phyloP scores from a whole-genome alignment of 2,888 invertebrate species.

The Euphydryas editha region DNA sequence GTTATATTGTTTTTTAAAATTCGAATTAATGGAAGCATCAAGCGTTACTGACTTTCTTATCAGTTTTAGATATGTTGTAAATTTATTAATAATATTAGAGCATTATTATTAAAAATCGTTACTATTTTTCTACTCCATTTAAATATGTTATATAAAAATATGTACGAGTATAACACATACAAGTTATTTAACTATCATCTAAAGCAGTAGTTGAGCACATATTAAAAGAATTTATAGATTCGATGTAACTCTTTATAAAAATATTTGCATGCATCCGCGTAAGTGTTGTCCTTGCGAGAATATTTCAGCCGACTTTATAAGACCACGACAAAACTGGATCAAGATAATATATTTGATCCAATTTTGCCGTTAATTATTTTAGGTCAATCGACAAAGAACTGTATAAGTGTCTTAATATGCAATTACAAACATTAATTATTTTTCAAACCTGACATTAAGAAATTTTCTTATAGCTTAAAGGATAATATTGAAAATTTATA shows the following conservation, averaged over 20 bases:
- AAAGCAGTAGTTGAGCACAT: neutral
- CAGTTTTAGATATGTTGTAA: neutral
- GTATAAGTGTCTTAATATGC: too few relatives aligned
- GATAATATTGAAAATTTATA: too few relatives aligned
- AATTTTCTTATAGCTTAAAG: too few relatives aligned
- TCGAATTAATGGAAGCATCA: neutral
- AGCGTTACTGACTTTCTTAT: neutral
- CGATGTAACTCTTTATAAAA: neutral
- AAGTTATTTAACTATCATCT: neutral
- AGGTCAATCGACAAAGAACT: too few relatives aligned
- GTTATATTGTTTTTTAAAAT: neutral
- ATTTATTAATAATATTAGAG: neutral
- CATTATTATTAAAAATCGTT: neutral
- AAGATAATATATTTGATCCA: too few relatives aligned
- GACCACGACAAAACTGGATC: too few relatives aligned
- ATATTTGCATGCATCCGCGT: neutral
- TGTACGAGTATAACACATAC: neutral
- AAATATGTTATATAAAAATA: neutral
- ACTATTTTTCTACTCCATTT: slow-evolving; percentile 12
- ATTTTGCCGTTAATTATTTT: too few relatives aligned
- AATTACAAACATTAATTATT: too few relatives aligned
- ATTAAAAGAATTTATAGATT: neutral
- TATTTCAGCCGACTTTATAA: neutral
- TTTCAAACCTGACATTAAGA: too few relatives aligned
- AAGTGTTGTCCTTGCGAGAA: neutral